These are phyloP conservation scores for Phenacoccus solenopsis DNA, from an alignment of 1,140 invertebrate genomes.

Conservation along the genomic window DNA sequence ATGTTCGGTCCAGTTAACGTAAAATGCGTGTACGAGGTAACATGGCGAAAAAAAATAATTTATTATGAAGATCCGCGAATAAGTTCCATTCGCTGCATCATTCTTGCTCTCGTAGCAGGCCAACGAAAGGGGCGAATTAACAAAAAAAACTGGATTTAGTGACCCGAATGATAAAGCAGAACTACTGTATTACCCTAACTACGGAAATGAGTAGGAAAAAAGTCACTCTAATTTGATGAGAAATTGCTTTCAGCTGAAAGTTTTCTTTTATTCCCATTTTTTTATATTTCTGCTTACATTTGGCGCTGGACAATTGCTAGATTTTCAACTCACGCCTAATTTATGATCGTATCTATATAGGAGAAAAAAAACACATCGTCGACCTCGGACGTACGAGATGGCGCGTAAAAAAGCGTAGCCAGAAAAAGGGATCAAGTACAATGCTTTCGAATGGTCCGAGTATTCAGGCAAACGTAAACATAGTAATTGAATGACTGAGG, in stretches of 20 bases:
- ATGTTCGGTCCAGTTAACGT: too few species aligned
- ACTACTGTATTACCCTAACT: conserved; percentile 2
- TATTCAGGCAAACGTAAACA: too few species aligned
- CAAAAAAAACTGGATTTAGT: conserved; percentile 14
- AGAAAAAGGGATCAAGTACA: too few species aligned
- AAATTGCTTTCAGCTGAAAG: conserved; percentile 13
- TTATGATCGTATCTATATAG: neutral
- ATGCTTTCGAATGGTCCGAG: too few species aligned
- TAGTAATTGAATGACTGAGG: too few species aligned
- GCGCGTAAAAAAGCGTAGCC: too few species aligned
- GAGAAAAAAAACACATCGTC: neutral
- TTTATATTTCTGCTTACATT: conserved; percentile 2
- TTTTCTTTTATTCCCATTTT: conserved; percentile 13
- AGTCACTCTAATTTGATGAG: conserved; percentile 17
- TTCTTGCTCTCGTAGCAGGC: neutral
- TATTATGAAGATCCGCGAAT: neutral
- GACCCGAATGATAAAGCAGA: conserved; percentile 11
- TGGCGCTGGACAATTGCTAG: neutral
- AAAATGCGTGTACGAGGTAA: neutral
- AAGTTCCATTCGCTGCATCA: neutral
- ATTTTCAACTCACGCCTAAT: neutral
- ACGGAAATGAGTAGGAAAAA: conserved; percentile 17
- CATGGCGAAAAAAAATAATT: neutral
- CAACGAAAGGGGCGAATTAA: conserved; percentile 12
- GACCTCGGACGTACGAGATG: too few species aligned